Conservation (phyloP, 1,140 invertebrate genomes). For the Leucophenga varia region DNA sequence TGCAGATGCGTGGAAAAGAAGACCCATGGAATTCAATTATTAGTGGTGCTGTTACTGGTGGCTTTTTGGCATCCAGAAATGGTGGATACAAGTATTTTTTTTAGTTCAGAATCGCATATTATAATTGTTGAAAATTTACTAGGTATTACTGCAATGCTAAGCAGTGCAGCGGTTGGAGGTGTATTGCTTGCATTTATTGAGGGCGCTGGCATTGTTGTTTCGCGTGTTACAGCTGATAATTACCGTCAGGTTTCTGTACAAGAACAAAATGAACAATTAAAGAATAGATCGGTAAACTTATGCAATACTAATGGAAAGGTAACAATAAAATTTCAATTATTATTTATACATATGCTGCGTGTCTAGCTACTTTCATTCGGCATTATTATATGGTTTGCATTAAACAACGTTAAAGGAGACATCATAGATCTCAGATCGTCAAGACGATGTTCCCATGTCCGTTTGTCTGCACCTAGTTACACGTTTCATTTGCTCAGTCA, state of each 20-base stretch:
- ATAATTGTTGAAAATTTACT: neutral
- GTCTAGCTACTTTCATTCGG: too few species aligned
- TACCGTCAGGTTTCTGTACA: conserved; percentile 29
- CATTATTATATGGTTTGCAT: too few species aligned
- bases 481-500: too few species aligned
- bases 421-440: too few species aligned
- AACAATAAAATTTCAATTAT: too few species aligned
- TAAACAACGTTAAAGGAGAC: too few species aligned
- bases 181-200: conserved; percentile 34
- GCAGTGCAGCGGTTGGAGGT: conserved; percentile 35
- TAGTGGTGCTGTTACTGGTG: conserved; percentile 35
- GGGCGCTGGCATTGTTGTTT: conserved; percentile 25
- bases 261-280: conserved; percentile 25
- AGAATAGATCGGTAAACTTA: too few species aligned
- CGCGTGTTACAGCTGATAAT: conserved; percentile 28
- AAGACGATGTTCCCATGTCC: too few species aligned
- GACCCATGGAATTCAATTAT: conserved; percentile 41
- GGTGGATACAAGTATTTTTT: too few species aligned
- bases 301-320: too few species aligned
- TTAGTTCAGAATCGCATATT: neutral
- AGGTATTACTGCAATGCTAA: conserved; percentile 30
- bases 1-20: conserved; percentile 30
- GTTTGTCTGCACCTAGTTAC: too few species aligned
- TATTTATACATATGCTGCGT: too few species aligned
- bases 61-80: conserved; percentile 26